Base-by-base conservation (phyloP, 2,888 invertebrate genomes). In the Phasia obesa region DNA sequence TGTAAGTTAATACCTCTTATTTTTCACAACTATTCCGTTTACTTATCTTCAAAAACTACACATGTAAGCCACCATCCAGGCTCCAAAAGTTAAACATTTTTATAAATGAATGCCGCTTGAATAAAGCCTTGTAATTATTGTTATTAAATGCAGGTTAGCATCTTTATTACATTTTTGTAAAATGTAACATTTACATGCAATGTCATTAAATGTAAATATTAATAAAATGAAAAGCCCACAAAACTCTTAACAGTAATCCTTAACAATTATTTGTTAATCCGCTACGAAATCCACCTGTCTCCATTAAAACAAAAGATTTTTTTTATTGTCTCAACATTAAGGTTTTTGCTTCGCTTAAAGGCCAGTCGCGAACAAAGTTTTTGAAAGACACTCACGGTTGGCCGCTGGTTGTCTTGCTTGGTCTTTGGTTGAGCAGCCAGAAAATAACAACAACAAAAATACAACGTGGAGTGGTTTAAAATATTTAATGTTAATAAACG, bases 181-280 rank as follows among this genome's bases (percentile, higher is more conserved):
- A 79, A 74, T 83, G 57, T 79, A 60, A 71, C 75, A 71, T 78
- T 83, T 67, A 76, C 83, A 79, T 75, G 79, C 79, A 75, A 79
- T 55, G 79, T 55, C 79, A 83, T 76, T 83, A 83, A 78, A 67
- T 53, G 53, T 55, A 15, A 77, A 62, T 44, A 11, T 35, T 11
- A 35, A 35, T 11, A 11, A 4, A 35, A 35, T 11, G 5, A 60
- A 67, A 38, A n/a, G 13, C 11, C 35, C n/a, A 57, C 25, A 51
- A 65, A 65, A 47, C 47, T 44, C 65, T 79, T 53, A 42, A 75
- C 53, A 21, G 49, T 55, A 83, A 79, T 79, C 79, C 83, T 76
- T 55, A 70, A 75, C 71, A 76, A 79, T 79, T 79, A 83, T 76
- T 83, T 76, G 60, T 71, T 83, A 83, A 83, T 83, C 83, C 79